A percentile compares a stretch with the other conserved stretches of the same genome.
phyloP scores from a whole-genome alignment of 2,113 vertebrate genomes.

The Chaetodon trifascialis region DNA sequence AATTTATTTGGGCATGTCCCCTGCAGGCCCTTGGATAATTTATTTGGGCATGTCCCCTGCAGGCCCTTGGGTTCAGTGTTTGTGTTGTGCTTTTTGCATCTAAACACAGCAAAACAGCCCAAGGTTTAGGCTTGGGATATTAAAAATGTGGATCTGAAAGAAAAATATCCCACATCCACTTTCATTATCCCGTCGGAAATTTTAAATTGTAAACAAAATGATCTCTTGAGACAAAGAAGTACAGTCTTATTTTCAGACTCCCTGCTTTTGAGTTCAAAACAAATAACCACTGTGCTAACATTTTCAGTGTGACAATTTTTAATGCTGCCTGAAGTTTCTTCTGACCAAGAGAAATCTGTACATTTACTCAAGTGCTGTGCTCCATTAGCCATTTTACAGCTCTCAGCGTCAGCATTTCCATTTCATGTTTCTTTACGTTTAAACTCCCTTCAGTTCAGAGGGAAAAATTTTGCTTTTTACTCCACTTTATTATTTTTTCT shows the following conservation, averaged over 20 bases:
- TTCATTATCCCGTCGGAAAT: constrained; percentile 9
- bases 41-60: constrained; percentile 4
- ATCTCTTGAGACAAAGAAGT: neutral
- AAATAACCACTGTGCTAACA: neutral
- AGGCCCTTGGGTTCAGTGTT: constrained; percentile 1
- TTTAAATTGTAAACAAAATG: constrained; percentile 15
- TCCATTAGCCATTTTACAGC: neutral
- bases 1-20: constrained; percentile 6
- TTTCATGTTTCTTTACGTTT: too few relatives aligned
- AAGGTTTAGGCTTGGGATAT: constrained; percentile 16
- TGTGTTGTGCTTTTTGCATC: constrained; percentile 4
- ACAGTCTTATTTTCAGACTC: neutral
- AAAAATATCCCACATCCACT: constrained; percentile 18
- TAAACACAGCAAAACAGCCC: constrained; percentile 10
- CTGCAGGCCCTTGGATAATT: constrained; percentile 8
- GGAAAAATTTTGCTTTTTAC: too few relatives aligned
- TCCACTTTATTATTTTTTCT: too few relatives aligned
- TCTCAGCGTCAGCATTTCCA: neutral
- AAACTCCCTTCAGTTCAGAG: too few relatives aligned
- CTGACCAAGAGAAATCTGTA: neutral
- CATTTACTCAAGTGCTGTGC: neutral
- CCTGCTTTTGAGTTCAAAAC: neutral
- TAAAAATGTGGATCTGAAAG: constrained; percentile 1
- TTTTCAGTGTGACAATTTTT: neutral
- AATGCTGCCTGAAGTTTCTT: constrained; percentile 4